phyloP scores from a whole-genome alignment of 2,888 invertebrate genomes.

The Tetramorium bicarinatum region DNA sequence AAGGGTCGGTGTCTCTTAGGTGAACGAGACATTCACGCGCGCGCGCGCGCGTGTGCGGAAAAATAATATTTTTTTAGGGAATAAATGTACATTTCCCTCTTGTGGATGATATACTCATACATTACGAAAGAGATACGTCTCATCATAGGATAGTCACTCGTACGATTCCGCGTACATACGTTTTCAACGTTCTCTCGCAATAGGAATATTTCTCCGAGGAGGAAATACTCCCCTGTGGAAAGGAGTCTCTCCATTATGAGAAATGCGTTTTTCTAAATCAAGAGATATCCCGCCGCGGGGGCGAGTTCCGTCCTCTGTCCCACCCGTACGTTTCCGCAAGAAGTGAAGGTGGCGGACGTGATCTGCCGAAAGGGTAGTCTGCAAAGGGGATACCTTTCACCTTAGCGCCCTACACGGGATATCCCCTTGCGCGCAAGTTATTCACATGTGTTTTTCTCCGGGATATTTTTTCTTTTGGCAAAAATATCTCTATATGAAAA shows the following conservation, averaged over 20 bases:
- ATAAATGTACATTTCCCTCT: background rate
- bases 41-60: background rate
- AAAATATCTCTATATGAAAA: background rate
- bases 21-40: background rate
- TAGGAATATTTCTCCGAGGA: conserved; percentile 3
- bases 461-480: conserved; percentile 2
- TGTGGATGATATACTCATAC: background rate
- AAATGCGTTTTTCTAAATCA: background rate
- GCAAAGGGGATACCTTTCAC: conserved; percentile 39
- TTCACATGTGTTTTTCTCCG: background rate
- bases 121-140: background rate
- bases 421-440: background rate
- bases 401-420: background rate
- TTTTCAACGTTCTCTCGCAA: background rate
- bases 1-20: background rate
- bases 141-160: background rate
- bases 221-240: conserved; percentile 9
- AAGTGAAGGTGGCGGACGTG: background rate
- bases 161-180: background rate
- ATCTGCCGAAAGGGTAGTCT: background rate
- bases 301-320: background rate
- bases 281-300: background rate
- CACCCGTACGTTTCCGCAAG: background rate
- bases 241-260: background rate
- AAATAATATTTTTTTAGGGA: background rate